Evolutionary conservation across 2,113 vertebrate species (phyloP), one percentile per base, ranked within the genome.

Genomic region (Amazona vittata): DNA sequence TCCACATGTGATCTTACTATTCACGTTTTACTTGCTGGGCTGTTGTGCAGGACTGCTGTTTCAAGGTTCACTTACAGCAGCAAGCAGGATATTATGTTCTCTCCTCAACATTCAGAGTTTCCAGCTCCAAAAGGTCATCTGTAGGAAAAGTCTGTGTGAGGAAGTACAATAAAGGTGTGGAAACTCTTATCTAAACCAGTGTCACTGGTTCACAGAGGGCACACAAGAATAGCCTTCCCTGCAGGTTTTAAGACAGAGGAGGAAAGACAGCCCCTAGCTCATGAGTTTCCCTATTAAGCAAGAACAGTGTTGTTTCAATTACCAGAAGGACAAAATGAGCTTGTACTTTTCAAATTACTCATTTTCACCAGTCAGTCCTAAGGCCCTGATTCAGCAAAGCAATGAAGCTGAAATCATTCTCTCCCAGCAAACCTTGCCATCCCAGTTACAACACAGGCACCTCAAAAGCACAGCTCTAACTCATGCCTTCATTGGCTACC

Each of bases 61-160:
- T 69, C 68, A 71, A 65, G 59, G 59, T 62, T 94, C 63, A 9
- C 46, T 78, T 25, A 33, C 44, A 81, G 80, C 7, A 78, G 37
- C 59, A 29, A 41, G 12, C 64, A 82, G 81, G 78, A 95, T 85
- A 92, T 78, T 15, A 25, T 39, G 31, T 79, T 86, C 37, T 85
- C 39, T 86, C 65, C 83, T 29, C 83, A 69, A 15, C 5, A 4
- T n/a, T 88, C 70, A 46, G 52, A 71, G 15, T 86, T 85, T 94
- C 95, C 92, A 92, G 37, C 26, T 75, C 83, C 37, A 57, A 77
- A 91, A 93, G 83, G 71, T 96, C 93, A 86, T 89, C 43, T 50
- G 33, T 83, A 86, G 89, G 69, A 94, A 84, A 90, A 89, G 26
- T 68, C 44, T 68, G 29, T 6, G 46, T 68, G 47, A 91, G 69